phyloP scores from a whole-genome alignment of 2,888 invertebrate species.

The Galerucella calmariensis region DNA sequence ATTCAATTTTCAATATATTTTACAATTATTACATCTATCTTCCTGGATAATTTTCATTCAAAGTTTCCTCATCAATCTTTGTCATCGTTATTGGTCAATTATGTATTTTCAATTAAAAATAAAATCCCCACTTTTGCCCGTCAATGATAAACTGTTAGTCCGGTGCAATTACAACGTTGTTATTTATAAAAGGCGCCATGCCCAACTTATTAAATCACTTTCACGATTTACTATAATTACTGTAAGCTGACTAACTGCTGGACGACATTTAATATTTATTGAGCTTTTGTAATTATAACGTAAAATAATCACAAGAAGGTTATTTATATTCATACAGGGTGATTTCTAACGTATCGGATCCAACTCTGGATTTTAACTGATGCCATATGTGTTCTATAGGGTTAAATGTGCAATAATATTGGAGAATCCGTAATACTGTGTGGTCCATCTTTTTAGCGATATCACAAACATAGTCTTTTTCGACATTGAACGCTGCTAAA shows the following conservation, averaged over 20 bases:
- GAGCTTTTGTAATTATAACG: conserved; percentile 23
- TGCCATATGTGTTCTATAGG: no score
- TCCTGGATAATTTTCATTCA: background rate
- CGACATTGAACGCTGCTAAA: no score
- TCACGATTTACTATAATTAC: conserved; percentile 38
- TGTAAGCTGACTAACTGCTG: conserved; percentile 24
- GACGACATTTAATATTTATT: conserved; percentile 22
- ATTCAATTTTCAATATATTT: no score
- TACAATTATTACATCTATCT: background rate
- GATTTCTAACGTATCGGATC: no score
- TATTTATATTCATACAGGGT: background rate
- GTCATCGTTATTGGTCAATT: conserved; percentile 2
- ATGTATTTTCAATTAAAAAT: conserved; percentile 5
- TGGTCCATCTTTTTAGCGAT: no score
- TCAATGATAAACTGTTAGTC: background rate
- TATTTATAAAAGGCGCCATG: conserved; percentile 36
- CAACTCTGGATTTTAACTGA: no score
- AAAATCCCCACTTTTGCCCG: background rate
- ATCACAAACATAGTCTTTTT: no score
- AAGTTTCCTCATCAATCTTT: background rate
- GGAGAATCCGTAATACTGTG: no score
- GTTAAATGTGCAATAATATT: no score
- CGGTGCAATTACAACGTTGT: conserved; percentile 18
- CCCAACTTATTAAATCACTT: conserved; percentile 39
- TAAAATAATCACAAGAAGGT: conserved; percentile 9